A percentile compares a stretch with the other conserved stretches of the same genome.
Evolutionary conservation across 2,888 invertebrate species (phyloP).

Genomic region (Phaonia tiefii): DNA sequence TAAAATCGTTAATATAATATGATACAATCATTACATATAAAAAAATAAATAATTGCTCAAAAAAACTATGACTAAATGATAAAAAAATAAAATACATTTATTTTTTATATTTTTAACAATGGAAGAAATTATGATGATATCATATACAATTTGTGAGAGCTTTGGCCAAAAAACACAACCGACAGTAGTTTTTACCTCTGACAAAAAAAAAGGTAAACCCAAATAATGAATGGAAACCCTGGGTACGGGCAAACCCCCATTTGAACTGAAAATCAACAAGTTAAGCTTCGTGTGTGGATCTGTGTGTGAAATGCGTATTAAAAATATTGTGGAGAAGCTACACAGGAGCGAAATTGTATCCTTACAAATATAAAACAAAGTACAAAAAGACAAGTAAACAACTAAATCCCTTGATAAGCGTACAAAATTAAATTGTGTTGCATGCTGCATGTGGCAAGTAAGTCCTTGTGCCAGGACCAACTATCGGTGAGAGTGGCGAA

Average conservation of each 20-base stretch:
- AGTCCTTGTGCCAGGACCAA: background rate
- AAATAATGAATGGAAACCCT: background rate
- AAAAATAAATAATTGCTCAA: conserved; percentile 62
- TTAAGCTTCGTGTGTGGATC: conserved; percentile 60
- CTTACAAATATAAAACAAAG: conserved; percentile 29
- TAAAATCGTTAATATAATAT: too few relatives aligned
- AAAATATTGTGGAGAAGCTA: background rate
- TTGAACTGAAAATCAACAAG: conserved; percentile 69
- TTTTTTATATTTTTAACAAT: conserved; percentile 18
- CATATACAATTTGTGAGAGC: conserved; percentile 28
- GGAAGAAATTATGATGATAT: conserved; percentile 36
- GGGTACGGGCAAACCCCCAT: conserved; percentile 46
- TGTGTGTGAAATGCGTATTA: conserved; percentile 21
- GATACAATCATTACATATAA: too few relatives aligned
- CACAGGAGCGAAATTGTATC: conserved; percentile 5
- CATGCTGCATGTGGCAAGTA: conserved; percentile 12
- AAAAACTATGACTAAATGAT: conserved; percentile 29
- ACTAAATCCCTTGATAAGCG: conserved; percentile 56
- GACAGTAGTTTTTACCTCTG: conserved; percentile 46
- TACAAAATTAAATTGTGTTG: conserved; percentile 65
- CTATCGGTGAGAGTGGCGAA: background rate
- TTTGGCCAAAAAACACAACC: conserved; percentile 37
- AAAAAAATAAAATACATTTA: background rate
- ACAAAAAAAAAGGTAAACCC: background rate
- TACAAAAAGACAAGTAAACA: conserved; percentile 28